phyloP scores from a whole-genome alignment of 2,888 invertebrate genomes.

The Chalcosyrphus nemorum region DNA sequence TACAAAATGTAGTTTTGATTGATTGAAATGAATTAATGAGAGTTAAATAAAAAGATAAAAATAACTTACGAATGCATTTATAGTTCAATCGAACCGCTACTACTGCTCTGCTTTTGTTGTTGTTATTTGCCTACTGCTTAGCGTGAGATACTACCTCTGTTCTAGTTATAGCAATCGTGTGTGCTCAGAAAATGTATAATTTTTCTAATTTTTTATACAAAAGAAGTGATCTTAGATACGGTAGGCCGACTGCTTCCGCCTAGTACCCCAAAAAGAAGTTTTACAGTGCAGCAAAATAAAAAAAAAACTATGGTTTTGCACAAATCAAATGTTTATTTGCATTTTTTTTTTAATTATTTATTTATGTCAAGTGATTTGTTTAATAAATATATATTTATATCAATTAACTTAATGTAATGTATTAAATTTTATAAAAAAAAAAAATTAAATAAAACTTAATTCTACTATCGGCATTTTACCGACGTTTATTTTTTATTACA shows the following conservation, averaged over 20 bases:
- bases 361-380: constrained; percentile 48
- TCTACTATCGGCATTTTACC: constrained; percentile 9
- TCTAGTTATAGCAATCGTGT: constrained; percentile 9
- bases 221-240: no score
- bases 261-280: not conserved
- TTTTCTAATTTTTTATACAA: no score
- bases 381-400: constrained; percentile 37
- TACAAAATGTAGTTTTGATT: not conserved
- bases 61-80: constrained; percentile 52
- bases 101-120: constrained; percentile 43
- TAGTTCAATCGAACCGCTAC: constrained; percentile 47
- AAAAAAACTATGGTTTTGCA: constrained; percentile 3
- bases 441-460: constrained; percentile 36
- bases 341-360: constrained; percentile 1
- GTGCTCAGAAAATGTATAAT: no score
- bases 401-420: constrained; percentile 31
- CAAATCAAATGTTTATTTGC: constrained; percentile 37
- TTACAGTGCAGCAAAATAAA: constrained; percentile 23
- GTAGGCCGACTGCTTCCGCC: not conserved
- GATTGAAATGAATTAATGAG: constrained; percentile 16
- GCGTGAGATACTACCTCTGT: constrained; percentile 55
- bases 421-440: constrained; percentile 25
- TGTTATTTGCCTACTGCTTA: constrained; percentile 52
- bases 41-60: constrained; percentile 1
- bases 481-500: not conserved